Base-by-base conservation (phyloP, 2,888 invertebrate species). In the Mystacides longicornis region DNA sequence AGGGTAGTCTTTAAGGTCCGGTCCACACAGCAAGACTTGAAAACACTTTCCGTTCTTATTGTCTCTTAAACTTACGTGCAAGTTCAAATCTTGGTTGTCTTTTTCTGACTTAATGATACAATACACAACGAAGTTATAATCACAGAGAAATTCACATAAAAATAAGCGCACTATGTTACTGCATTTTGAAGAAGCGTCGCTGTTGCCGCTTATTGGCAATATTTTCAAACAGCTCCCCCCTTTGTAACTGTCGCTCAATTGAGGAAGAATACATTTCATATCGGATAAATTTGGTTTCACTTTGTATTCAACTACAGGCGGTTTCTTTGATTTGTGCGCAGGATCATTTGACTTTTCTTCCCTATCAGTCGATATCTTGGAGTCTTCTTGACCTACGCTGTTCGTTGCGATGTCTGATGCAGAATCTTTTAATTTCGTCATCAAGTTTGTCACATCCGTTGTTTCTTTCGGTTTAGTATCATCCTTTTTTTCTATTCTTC, bases 201-300 rank as follows among this genome's bases (percentile, higher is more conserved):
- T 58, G 2, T 64, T 22, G 3, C 21, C 54, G 60, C 74, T 74
- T 0, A 71, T 67, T 1, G 72, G 74, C 51, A 72, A 64, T 1
- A 82, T 64, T 55, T 70, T 70, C 1, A 81, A 65, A 42, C 79
- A 78, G 1, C 74, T 70, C 21, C 82, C 81, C 16, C 82, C 81
- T 20, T 65, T 68, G 64, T 75, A 81, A 59, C 73, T 73, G 59
- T 78, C 78, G 0, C 69, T 69, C 37, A 68, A 70, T 62, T 68
- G 69, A 23, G 66, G 60, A 61, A 72, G 67, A 11, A 74, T 62
- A 54, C 77, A 77, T 11, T 46, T 56, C 7, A 20, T 14, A 16
- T 43, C 20, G 19, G 49, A 49, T 7, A 7, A 20, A 31, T 60
- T 47, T 11, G 52, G 54, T 37, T 49, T 48, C 2, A 58, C 50